phyloP scores from a whole-genome alignment of 1,140 invertebrate genomes.

The Eciton burchellii region DNA sequence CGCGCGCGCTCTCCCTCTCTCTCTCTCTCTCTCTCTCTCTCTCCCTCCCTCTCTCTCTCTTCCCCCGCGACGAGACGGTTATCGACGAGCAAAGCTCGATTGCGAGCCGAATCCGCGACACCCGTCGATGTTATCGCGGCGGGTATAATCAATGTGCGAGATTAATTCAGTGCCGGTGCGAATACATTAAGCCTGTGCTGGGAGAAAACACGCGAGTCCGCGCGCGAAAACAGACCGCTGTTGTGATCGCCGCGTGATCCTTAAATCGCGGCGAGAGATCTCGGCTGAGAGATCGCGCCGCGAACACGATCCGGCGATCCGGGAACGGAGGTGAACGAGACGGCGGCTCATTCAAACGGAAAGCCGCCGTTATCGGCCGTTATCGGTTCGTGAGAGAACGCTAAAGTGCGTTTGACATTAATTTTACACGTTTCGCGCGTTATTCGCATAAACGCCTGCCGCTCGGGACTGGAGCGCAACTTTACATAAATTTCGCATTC shows the following conservation, averaged over 20 bases:
- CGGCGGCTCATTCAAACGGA: too few species aligned
- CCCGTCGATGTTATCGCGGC: slow-evolving; percentile 28
- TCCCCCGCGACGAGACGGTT: slow-evolving; percentile 5
- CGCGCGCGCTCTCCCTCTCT: too few species aligned
- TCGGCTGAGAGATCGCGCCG: too few species aligned
- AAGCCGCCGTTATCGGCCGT: too few species aligned
- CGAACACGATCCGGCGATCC: too few species aligned
- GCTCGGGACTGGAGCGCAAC: neutral
- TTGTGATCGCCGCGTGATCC: neutral
- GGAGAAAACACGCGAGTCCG: neutral
- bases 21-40: too few species aligned
- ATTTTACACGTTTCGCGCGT: neutral
- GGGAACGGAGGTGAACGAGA: too few species aligned
- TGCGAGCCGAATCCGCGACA: slow-evolving; percentile 8
- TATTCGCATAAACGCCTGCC: slow-evolving; percentile 22
- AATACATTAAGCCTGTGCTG: slow-evolving; percentile 2
- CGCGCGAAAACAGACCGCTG: neutral
- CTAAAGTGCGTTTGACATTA: slow-evolving; percentile 18
- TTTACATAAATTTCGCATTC: slow-evolving; percentile 33
- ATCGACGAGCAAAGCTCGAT: slow-evolving; percentile 21
- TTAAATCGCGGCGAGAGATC: too few species aligned
- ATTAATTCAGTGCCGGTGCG: slow-evolving; percentile 40
- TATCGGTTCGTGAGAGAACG: neutral
- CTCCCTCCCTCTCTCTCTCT: too few species aligned
- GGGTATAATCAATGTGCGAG: slow-evolving; percentile 20